Conservation (phyloP, 2,113 vertebrate genomes). For the Athene noctua region DNA sequence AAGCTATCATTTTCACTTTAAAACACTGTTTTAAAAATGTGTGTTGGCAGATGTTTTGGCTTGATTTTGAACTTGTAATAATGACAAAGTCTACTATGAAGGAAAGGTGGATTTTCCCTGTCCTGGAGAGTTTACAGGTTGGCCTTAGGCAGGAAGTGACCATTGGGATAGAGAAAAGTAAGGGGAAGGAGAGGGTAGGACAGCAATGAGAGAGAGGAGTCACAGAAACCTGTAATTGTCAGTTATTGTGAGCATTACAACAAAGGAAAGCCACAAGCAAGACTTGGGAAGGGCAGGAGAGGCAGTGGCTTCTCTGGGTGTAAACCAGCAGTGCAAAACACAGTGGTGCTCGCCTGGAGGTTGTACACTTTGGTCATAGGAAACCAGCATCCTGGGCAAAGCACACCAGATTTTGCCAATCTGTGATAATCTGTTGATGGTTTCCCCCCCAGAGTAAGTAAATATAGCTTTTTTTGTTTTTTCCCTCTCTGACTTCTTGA, state of each 20-base stretch:
- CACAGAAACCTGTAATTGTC: background rate
- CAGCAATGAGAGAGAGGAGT: background rate
- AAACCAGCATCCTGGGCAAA: background rate
- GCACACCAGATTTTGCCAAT: background rate
- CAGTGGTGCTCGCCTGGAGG: background rate
- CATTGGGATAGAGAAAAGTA: background rate
- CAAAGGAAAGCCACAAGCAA: background rate
- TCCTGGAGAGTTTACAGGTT: background rate
- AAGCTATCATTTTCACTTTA: slow-evolving; percentile 40
- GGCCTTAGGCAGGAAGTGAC: background rate
- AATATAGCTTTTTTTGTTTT: background rate
- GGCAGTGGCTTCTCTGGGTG: background rate
- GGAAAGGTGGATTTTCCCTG: background rate
- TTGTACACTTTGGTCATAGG: rapidly evolving
- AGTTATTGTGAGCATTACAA: background rate
- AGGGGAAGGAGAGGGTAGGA: background rate
- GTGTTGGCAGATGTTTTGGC: background rate
- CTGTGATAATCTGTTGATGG: slow-evolving; percentile 20
- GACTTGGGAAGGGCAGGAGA: background rate
- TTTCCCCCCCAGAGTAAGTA: background rate
- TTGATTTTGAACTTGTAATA: slow-evolving; percentile 6
- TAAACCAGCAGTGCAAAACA: background rate
- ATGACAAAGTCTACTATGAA: slow-evolving; percentile 1
- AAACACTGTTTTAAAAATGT: slow-evolving; percentile 40
- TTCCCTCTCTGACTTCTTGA: background rate